phyloP scores from a whole-genome alignment of 1,140 invertebrate species.

The Leptinotarsa undecemlineata region DNA sequence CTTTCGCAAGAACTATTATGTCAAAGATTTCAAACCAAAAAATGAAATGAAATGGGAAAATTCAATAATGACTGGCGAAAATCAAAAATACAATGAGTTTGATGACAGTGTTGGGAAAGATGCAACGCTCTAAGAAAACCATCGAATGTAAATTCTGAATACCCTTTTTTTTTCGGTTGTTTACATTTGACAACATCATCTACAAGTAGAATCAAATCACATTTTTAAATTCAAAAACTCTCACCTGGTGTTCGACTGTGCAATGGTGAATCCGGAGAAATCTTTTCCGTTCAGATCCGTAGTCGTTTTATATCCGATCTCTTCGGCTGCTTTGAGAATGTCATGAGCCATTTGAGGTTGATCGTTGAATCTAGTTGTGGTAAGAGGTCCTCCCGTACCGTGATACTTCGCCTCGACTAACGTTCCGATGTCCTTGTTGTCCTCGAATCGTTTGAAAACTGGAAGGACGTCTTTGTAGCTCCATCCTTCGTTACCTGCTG shows the following conservation, averaged over 20 bases:
- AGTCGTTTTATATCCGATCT: constrained; percentile 60
- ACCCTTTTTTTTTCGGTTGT: too few species aligned
- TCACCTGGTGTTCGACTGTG: constrained; percentile 52
- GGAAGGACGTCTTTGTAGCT: constrained; percentile 59
- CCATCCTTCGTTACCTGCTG: constrained; percentile 51
- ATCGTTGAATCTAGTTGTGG: constrained; percentile 59
- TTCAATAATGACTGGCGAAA: too few species aligned
- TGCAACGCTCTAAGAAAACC: too few species aligned
- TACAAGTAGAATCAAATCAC: too few species aligned
- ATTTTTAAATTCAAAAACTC: too few species aligned
- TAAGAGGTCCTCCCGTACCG: constrained; percentile 56
- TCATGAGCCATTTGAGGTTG: constrained; percentile 59
- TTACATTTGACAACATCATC: too few species aligned
- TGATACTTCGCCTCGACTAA: constrained; percentile 56
- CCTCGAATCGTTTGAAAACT: constrained; percentile 60
- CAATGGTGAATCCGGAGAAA: constrained; percentile 54
- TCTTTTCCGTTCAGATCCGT: constrained; percentile 64
- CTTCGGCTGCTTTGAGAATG: constrained; percentile 64
- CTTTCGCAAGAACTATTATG: too few species aligned
- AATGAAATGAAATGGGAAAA: too few species aligned
- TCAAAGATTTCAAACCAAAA: too few species aligned
- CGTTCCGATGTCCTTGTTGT: constrained; percentile 60
- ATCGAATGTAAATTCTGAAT: too few species aligned
- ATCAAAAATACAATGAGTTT: too few species aligned
- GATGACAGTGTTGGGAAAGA: too few species aligned